Evolutionary conservation across 2,888 invertebrate species (phyloP).

Genomic region (Sphaerophoria taeniata): DNA sequence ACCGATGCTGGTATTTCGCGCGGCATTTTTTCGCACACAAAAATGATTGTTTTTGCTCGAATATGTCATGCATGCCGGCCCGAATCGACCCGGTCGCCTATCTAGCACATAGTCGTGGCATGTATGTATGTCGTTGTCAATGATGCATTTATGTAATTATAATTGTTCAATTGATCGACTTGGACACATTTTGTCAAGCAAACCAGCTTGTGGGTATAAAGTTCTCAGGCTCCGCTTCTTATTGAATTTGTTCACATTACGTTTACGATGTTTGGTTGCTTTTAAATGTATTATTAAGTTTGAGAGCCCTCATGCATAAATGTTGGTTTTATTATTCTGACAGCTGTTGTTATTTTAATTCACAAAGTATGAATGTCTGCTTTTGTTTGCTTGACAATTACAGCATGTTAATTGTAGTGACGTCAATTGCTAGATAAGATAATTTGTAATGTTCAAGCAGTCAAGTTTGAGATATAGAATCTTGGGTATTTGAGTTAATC

Average conservation of each 20-base stretch:
- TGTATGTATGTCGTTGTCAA: neutral
- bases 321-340: constrained; percentile 32
- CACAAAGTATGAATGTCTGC: constrained; percentile 23
- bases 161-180: constrained; percentile 60
- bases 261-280: neutral
- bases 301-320: constrained; percentile 11
- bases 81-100: constrained; percentile 7
- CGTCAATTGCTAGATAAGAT: constrained; percentile 34
- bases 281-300: constrained; percentile 17
- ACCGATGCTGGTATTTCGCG: constrained; percentile 54
- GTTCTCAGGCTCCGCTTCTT: constrained; percentile 32
- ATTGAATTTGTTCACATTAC: constrained; percentile 42
- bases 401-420: constrained; percentile 16
- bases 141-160: constrained; percentile 61
- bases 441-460: constrained; percentile 24
- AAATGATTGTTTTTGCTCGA: constrained; percentile 21
- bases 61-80: neutral
- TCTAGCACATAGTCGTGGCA: constrained; percentile 26
- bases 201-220: neutral
- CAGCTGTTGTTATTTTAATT: constrained; percentile 37
- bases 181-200: constrained; percentile 30
- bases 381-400: constrained; percentile 34
- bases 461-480: constrained; percentile 16
- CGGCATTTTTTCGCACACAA: constrained; percentile 48
- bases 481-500: constrained; percentile 13